Conservation (phyloP, 2,113 vertebrate species). For the Hippolais icterina region DNA sequence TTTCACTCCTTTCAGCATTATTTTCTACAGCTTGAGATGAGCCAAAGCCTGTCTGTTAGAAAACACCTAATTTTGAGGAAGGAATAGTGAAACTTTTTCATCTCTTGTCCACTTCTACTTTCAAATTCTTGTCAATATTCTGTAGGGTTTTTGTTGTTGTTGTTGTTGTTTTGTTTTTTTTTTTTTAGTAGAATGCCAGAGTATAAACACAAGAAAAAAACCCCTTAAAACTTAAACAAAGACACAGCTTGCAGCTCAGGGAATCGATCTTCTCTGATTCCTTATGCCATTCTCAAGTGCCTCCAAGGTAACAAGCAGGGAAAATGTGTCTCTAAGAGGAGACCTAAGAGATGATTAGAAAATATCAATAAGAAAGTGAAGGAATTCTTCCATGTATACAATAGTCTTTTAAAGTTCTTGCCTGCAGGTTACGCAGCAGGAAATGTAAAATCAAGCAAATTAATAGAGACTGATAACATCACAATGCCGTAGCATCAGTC, state of each 20-base stretch:
- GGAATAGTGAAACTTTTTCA: background rate
- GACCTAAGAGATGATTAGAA: background rate
- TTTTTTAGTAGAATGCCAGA: background rate
- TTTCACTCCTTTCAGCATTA: background rate
- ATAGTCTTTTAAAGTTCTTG: background rate
- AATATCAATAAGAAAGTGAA: background rate
- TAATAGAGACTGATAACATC: background rate
- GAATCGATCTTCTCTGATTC: background rate
- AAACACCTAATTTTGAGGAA: background rate
- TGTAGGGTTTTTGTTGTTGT: background rate
- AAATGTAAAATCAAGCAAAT: background rate
- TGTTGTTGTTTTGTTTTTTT: background rate
- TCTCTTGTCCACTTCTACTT: background rate
- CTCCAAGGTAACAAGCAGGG: background rate
- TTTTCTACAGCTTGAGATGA: background rate
- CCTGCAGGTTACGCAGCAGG: background rate
- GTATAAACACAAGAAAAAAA: background rate
- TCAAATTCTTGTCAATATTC: background rate
- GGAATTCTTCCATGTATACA: background rate
- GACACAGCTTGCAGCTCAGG: background rate
- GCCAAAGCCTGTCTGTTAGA: background rate
- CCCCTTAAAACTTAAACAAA: background rate
- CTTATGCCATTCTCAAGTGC: background rate
- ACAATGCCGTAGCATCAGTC: background rate
- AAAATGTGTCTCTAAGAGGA: background rate